Percentiles rank a stretch among this genome's conserved stretches.
phyloP scores from a whole-genome alignment of 2,888 invertebrate genomes.

The Stenurella melanura region DNA sequence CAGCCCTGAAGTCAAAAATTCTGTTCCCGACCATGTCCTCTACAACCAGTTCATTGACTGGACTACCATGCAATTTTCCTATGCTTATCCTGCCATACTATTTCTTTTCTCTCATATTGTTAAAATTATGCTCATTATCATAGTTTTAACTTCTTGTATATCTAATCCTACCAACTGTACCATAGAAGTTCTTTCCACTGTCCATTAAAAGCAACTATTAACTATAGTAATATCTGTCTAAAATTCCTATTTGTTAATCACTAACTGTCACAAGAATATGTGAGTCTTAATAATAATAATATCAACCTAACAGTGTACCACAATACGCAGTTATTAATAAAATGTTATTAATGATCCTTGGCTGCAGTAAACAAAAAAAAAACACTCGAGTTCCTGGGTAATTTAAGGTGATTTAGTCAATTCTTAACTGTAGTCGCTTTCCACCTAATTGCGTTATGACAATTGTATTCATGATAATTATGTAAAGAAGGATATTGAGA shows the following conservation, averaged over 20 bases:
- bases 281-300: background rate
- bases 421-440: conserved; percentile 41
- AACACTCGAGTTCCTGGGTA: background rate
- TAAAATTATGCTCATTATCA: too few species aligned
- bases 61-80: too few species aligned
- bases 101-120: too few species aligned
- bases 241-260: background rate
- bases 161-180: background rate
- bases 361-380: too few species aligned
- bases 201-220: background rate
- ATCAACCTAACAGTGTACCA: background rate
- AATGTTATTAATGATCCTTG: background rate
- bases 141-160: too few species aligned
- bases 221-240: background rate
- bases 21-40: too few species aligned
- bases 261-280: background rate
- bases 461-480: conserved; percentile 48
- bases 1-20: too few species aligned
- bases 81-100: too few species aligned
- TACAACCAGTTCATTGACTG: too few species aligned
- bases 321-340: background rate
- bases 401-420: conserved; percentile 17
- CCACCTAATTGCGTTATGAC: conserved; percentile 43
- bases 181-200: background rate
- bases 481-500: conserved; percentile 39